Evolutionary conservation across 2,888 invertebrate species (phyloP), one percentile per base, ranked within the genome.

Genomic region (Charanyca ferruginea): DNA sequence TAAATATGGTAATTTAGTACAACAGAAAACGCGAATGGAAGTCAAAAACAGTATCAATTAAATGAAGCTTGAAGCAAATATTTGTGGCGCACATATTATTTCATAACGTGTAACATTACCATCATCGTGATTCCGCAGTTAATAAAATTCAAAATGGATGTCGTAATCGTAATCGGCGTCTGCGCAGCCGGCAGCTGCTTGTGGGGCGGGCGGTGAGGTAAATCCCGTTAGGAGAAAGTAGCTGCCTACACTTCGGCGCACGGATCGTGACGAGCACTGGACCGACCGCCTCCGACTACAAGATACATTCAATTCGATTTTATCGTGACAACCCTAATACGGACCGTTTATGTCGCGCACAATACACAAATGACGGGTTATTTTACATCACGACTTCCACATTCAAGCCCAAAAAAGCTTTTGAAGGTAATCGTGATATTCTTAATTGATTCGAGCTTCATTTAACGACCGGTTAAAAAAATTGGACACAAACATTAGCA

Each of bases 201-300:
- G 76, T 45, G 79, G 77, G 68, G 81, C 72, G 83, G 80, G 86
- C 85, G 80, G 85, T 72, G 87, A 80, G 83, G 86, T 72, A 83
- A 86, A 90, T 94, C 91, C 95, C 94, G 95, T 95, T 94, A 95
- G 91, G 94, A 94, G 95, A 95, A 95, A 95, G 95, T 95, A 92
- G 93, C 92, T 92, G 91, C 94, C 93, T 91, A 93, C 93, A 92
- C 90, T 88, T 85, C 72, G 79, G 87, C 87, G 88, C 90, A 87
- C 85, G 83, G 85, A 87, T 91, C 91, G 92, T 93, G 91, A 90
- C 90, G 86, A 83, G 85, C 87, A 82, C 79, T 84, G 86, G 85
- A 86, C 87, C 85, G 84, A 85, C 81, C 85, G 75, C 86, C 83
- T 87, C 87, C 87, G 89, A 91, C 87, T 91, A 86, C 81, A 76